A percentile compares a stretch with the other conserved stretches of the same genome.
phyloP scores from a whole-genome alignment of 2,113 vertebrate species.

The Zapus hudsonius region DNA sequence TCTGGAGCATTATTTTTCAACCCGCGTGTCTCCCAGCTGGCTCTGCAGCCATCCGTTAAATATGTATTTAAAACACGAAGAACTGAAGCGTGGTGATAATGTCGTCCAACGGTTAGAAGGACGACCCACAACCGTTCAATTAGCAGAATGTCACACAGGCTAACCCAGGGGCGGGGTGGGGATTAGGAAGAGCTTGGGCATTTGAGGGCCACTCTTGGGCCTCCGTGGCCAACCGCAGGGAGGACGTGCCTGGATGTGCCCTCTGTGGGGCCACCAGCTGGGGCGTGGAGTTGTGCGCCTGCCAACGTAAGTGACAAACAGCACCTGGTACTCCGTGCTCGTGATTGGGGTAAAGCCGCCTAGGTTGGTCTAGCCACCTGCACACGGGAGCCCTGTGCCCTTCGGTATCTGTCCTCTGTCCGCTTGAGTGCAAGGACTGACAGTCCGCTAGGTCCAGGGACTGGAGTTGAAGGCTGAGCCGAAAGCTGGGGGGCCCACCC shows the following conservation, averaged over 20 bases:
- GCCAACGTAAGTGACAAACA: background rate
- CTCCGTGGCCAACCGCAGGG: accelerated
- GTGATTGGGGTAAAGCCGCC: background rate
- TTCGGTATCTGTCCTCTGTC: background rate
- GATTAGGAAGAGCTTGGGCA: too few relatives aligned
- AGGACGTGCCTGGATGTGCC: background rate
- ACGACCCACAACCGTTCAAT: constrained; percentile 90
- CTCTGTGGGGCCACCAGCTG: background rate
- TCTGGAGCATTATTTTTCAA: constrained; percentile 86
- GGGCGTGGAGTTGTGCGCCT: background rate
- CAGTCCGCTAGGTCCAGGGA: background rate
- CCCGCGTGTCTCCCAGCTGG: constrained; percentile 89
- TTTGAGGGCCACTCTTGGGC: background rate
- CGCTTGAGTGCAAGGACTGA: too few relatives aligned
- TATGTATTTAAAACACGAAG: constrained; percentile 89
- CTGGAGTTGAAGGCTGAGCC: background rate
- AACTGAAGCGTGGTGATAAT: constrained; percentile 91
- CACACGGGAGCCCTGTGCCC: background rate
- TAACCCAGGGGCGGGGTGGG: background rate
- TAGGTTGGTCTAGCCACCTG: background rate
- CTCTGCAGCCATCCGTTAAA: constrained; percentile 87
- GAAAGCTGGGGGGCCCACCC: background rate
- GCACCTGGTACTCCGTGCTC: background rate
- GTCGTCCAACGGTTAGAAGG: constrained; percentile 90
- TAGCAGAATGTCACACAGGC: constrained; percentile 79